Evolutionary conservation across 2,113 vertebrate genomes (phyloP).

Genomic region (Dipodomys stephensi): DNA sequence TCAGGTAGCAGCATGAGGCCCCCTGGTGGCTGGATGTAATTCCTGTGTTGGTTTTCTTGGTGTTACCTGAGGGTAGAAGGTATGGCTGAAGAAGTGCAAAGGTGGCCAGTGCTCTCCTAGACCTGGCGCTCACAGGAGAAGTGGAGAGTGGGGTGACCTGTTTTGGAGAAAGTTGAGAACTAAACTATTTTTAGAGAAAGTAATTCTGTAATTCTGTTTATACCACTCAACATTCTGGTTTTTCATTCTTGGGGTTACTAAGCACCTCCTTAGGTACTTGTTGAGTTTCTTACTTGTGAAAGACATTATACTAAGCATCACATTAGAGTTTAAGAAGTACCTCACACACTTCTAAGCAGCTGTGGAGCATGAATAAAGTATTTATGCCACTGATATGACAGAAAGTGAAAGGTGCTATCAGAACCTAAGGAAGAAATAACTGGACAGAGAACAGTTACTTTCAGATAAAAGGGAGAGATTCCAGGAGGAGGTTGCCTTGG

Average conservation of each 20-base stretch:
- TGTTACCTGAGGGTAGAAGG: conserved; percentile 2
- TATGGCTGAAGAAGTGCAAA: neutral
- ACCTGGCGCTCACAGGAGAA: neutral
- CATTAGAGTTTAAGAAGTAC: neutral
- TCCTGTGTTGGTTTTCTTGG: neutral
- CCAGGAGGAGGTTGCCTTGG: neutral
- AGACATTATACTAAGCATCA: neutral
- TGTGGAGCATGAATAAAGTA: neutral
- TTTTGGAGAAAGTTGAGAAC: neutral
- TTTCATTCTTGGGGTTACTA: conserved; percentile 10
- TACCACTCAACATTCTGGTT: neutral
- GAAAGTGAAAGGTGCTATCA: neutral
- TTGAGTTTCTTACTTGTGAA: neutral
- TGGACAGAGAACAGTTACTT: neutral
- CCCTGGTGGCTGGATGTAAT: conserved; percentile 73
- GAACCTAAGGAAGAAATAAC: neutral
- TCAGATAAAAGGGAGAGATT: neutral
- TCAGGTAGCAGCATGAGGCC: conserved; percentile 71
- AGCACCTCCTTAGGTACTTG: neutral
- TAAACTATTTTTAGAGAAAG: neutral
- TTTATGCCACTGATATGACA: neutral
- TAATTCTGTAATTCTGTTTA: neutral
- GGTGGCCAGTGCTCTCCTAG: neutral
- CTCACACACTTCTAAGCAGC: neutral
- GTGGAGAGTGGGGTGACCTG: neutral